phyloP scores from a whole-genome alignment of 2,113 vertebrate species.

The Gadus chalcogrammus region DNA sequence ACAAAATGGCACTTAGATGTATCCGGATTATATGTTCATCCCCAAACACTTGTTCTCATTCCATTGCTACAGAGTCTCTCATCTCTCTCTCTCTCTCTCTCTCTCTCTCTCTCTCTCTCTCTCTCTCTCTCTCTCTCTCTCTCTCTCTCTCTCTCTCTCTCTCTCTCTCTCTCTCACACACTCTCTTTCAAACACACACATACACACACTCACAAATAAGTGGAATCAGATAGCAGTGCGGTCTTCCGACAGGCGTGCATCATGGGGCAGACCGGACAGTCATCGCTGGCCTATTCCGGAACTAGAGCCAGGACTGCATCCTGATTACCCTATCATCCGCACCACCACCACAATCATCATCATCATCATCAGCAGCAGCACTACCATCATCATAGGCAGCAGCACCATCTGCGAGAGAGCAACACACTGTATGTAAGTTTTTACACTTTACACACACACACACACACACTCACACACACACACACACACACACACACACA shows the following conservation, averaged over 20 bases:
- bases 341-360: conserved; percentile 11
- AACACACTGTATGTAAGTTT: no score
- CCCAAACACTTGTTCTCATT: background rate
- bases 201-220: conserved; percentile 17
- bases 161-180: background rate
- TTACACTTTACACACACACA: background rate
- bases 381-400: background rate
- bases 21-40: no score
- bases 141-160: background rate
- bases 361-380: background rate
- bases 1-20: no score
- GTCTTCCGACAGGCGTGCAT: background rate
- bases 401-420: background rate
- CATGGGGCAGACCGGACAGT: conserved; percentile 30
- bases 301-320: conserved; percentile 47
- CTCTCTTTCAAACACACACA: conserved; percentile 11
- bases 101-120: no score
- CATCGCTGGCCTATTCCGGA: conserved; percentile 51
- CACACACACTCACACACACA: conserved; percentile 4
- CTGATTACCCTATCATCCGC: conserved; percentile 52
- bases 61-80: background rate
- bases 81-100: background rate
- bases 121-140: no score
- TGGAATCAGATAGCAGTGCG: background rate
- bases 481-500: background rate